Conservation (phyloP, 1,140 invertebrate species). For the Aphelenchoides avenae region DNA sequence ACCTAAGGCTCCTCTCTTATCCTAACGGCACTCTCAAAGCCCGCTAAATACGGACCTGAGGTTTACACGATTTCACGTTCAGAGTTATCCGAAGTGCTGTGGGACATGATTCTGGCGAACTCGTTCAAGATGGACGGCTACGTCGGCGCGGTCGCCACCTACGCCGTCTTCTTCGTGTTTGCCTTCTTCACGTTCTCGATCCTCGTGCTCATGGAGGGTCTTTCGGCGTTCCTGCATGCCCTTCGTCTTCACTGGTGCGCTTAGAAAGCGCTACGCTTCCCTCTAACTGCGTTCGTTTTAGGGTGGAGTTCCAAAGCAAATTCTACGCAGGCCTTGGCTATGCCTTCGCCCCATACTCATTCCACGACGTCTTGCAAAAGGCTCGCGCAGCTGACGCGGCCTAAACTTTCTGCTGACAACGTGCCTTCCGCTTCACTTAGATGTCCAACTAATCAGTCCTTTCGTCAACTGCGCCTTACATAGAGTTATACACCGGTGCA, state of each 20-base stretch:
- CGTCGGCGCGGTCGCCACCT: slow-evolving; percentile 68
- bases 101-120: slow-evolving; percentile 74
- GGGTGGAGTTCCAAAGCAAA: slow-evolving; percentile 97
- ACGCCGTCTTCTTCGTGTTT: slow-evolving; percentile 77
- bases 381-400: slow-evolving; percentile 22
- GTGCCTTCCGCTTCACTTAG: no score
- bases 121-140: slow-evolving; percentile 59
- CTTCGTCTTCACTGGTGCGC: slow-evolving; percentile 96
- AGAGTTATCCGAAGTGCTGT: slow-evolving; percentile 95
- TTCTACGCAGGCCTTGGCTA: slow-evolving; percentile 84
- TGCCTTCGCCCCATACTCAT: slow-evolving; percentile 86
- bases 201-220: slow-evolving; percentile 89
- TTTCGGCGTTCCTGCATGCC: slow-evolving; percentile 95
- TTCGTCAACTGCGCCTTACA: no score
- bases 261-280: no score
- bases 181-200: slow-evolving; percentile 78
- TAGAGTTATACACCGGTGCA: no score
- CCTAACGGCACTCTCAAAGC: no score
- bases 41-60: no score
- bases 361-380: slow-evolving; percentile 74
- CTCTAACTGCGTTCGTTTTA: no score
- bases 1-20: no score
- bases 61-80: slow-evolving; percentile 52
- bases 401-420: no score
- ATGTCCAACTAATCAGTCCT: no score